Percentiles rank a stretch among this genome's conserved stretches.
Evolutionary conservation across 2,888 invertebrate species (phyloP).

Genomic region (Apocheima hispidaria): DNA sequence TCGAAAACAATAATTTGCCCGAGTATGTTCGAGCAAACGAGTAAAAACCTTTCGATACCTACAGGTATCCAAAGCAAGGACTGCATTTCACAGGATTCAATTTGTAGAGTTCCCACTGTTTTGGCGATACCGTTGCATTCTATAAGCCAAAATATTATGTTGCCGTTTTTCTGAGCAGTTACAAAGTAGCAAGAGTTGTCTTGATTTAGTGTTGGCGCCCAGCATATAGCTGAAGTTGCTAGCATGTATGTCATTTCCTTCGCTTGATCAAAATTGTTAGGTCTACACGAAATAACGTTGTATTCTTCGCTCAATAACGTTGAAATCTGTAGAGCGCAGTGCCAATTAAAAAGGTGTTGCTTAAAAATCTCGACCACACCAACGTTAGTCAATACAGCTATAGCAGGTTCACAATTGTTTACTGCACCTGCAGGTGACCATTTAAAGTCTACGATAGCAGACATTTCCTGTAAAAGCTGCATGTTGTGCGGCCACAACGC

Average conservation of each 20-base stretch:
- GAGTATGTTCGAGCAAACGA: constrained; percentile 60
- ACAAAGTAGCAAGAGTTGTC: constrained; percentile 65
- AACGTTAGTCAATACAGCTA: constrained; percentile 71
- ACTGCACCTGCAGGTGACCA: constrained; percentile 68
- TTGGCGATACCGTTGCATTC: constrained; percentile 45
- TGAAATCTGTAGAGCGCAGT: constrained; percentile 59
- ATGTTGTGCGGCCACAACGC: constrained; percentile 71
- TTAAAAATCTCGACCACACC: constrained; percentile 68
- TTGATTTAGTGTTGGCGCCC: constrained; percentile 57
- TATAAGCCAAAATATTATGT: constrained; percentile 67
- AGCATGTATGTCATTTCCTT: constrained; percentile 59
- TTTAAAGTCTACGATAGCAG: constrained; percentile 54
- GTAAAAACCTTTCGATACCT: constrained; percentile 48
- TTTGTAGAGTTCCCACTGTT: constrained; percentile 48
- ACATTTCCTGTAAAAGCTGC: constrained; percentile 63
- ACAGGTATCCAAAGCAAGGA: constrained; percentile 62
- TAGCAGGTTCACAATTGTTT: constrained; percentile 52
- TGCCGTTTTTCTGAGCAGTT: constrained; percentile 70
- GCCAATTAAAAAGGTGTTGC: constrained; percentile 54
- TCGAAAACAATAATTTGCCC: constrained; percentile 62
- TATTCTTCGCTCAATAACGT: constrained; percentile 50
- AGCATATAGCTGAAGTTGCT: constrained; percentile 66
- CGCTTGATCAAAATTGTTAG: constrained; percentile 53
- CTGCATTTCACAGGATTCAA: constrained; percentile 56
- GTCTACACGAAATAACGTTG: constrained; percentile 33